A percentile compares a stretch with the other conserved stretches of the same genome.
phyloP scores from a whole-genome alignment of 2,888 invertebrate genomes.

The Timandra comae region DNA sequence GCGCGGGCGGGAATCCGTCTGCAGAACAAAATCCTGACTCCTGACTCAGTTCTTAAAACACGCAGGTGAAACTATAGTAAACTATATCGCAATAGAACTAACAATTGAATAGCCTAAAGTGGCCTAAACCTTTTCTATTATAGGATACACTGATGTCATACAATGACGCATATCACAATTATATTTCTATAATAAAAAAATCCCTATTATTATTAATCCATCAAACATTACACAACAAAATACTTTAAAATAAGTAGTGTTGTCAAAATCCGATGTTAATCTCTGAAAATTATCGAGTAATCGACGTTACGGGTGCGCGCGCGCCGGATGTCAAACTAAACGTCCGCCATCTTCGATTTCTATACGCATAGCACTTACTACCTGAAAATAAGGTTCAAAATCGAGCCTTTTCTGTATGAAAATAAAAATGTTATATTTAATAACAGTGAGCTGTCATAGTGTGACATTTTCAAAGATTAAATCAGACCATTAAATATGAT shows the following conservation, averaged over 20 bases:
- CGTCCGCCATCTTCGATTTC: conserved; percentile 5
- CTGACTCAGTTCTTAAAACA: too few species aligned
- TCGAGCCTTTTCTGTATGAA: conserved; percentile 8
- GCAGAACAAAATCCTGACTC: too few species aligned
- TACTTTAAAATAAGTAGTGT: conserved; percentile 51
- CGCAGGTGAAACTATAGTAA: too few species aligned
- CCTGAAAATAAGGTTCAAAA: conserved; percentile 14
- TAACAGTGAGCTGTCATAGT: conserved; percentile 70
- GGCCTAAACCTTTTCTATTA: too few species aligned
- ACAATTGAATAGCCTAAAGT: too few species aligned
- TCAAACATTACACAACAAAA: conserved; percentile 31
- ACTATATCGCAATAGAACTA: too few species aligned
- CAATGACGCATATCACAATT: too few species aligned
- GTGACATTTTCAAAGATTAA: conserved; percentile 64
- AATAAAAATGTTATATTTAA: conserved; percentile 47
- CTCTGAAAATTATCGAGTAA: conserved; percentile 71
- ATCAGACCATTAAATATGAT: conserved; percentile 64
- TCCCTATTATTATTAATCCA: conserved; percentile 17
- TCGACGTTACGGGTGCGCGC: conserved; percentile 66
- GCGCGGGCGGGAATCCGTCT: too few species aligned
- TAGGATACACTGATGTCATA: too few species aligned
- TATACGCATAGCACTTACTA: conserved; percentile 18
- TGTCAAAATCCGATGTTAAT: conserved; percentile 68
- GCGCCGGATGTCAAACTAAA: conserved; percentile 67
- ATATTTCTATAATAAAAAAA: neutral